Base-by-base conservation (phyloP, 2,888 invertebrate species). In the Cephus spinipes region DNA sequence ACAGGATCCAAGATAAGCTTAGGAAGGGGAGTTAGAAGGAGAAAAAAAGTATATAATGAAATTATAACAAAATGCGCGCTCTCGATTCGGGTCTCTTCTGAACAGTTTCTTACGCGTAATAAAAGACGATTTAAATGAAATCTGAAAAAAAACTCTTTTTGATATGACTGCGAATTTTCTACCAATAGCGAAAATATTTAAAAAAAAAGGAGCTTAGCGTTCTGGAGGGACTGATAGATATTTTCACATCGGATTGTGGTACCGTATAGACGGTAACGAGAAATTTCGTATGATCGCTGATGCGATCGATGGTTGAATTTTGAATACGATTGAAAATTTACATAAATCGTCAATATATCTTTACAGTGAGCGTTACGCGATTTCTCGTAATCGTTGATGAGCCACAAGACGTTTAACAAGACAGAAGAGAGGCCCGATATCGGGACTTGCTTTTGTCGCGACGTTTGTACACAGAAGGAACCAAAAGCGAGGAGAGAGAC, bases 111-210 rank as follows among this genome's bases (percentile, higher is more conserved):
- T 32, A 71, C 31, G 31, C 71, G 12, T 31, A 31, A 9, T 55
- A 9, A 55, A 77, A 78, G 78, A 81, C 82, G 69, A 82, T 82
- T 75, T 79, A 80, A 79, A 79, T 80, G 77, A 74, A 36, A 81
- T 80, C 76, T 79, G 83, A 76, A 55, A 75, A 68, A 74, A 40
- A 32, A 74, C 84, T 87, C 84, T 87, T 91, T 90, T 90, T 90
- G 88, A 90, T 90, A 90, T 88, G 85, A 89, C 87, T 84, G 85
- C 86, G 87, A 88, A 87, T 91, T 90, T 90, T 91, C 88, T 90
- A 90, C 86, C 87, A 55, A 83, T 79, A 83, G 82, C 82, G 80
- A 80, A 83, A 71, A 55, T 23, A 23, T 23, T 15, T 1, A 2
- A 55, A 40, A 40, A n/a, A 40, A 79, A 77, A 77, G 76, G 74